phyloP scores from a whole-genome alignment of 2,113 vertebrate genomes.

The Isichthys henryi region DNA sequence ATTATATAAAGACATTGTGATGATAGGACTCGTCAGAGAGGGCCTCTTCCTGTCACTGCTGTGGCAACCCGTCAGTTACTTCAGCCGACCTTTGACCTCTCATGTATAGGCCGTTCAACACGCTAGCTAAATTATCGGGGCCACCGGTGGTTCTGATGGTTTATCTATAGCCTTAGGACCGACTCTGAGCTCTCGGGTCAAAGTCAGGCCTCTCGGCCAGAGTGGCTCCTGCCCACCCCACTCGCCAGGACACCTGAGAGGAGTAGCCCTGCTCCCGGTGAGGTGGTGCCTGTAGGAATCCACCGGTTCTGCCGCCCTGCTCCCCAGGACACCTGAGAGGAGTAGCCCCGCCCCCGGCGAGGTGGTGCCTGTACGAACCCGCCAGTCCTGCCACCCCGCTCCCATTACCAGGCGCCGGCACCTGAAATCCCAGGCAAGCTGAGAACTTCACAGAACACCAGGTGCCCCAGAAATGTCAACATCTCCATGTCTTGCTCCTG shows the following conservation, averaged over 20 bases:
- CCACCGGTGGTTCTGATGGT: background rate
- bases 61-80: background rate
- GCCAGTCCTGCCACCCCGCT: background rate
- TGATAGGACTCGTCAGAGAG: background rate
- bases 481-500: background rate
- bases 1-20: background rate
- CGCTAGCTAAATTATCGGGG: background rate
- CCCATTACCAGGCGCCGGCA: background rate
- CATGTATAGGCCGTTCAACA: background rate
- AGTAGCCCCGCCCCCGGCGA: too few relatives aligned
- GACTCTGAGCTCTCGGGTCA: background rate
- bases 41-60: background rate
- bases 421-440: background rate
- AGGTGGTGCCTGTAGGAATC: background rate
- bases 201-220: background rate
- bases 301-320: background rate
- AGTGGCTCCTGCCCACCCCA: background rate
- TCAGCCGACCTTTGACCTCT: background rate
- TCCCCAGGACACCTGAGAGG: background rate
- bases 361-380: background rate
- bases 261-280: background rate
- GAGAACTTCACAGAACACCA: background rate
- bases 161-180: background rate
- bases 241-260: background rate
- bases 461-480: slow-evolving; percentile 7